Base-by-base conservation (phyloP, 2,797 vertebrate species). In the Sebastes cheni region DNA sequence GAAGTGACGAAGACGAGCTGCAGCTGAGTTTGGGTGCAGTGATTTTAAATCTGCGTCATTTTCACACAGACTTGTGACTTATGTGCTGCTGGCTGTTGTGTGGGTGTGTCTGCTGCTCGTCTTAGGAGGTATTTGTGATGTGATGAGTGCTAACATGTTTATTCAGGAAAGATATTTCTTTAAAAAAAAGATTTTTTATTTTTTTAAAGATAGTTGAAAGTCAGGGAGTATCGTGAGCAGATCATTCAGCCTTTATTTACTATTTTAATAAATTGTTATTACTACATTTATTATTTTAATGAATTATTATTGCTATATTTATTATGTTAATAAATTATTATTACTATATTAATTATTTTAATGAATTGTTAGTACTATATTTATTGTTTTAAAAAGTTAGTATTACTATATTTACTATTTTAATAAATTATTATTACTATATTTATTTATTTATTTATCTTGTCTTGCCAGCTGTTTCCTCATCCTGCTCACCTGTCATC, bases 11-110 rank as follows among this genome's bases (percentile, higher is more conserved):
- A 34, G 67, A 64, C 8, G 22, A 72, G 82, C 62, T 55, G 52
- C 58, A 56, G 62, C 61, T 56, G 46, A 81, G 55, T 50, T 59
- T 64, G 18, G 73, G 42, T 46, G 77, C 55, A 8, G 61, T 59
- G 66, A 67, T 70, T 70, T 70, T 64, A 73, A 81, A 54, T 72
- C 64, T 74, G 60, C 4, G 1, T 71, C 22, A 46, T 71, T 52
- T 75, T 78, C 39, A 71, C 18, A 52, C 18, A 52, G 34, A 46
- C 42, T 46, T 46, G 30, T 65, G 36, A 2, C 52, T 22, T 60
- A 2, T 54, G 56, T 10, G 4, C 25, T 68, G 56, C 60, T 64
- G 61, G 8, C 54, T 22, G 32, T 2, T 54, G 55, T 67, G 60
- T 74, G 34, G 20, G 27, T 62, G 23, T 61, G 72, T 73, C 42